Evolutionary conservation across 1,140 invertebrate genomes (phyloP), one percentile per base, ranked within the genome.

Genomic region (Drosophila ohnishii): DNA sequence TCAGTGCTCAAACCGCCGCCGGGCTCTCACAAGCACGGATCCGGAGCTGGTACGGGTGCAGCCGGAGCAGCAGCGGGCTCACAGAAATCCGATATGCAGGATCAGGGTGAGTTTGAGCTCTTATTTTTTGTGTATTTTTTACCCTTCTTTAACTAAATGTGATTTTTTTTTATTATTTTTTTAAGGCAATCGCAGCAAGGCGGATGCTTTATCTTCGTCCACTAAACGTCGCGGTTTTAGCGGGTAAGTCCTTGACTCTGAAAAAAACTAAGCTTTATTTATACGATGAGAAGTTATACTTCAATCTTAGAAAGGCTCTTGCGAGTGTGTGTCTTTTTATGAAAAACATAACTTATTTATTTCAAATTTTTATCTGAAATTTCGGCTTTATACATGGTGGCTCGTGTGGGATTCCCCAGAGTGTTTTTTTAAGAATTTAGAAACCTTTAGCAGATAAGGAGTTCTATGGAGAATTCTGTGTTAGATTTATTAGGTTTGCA

Each of bases 1-100:
- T 93, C 95, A 62, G 95, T 96, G 58, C 95, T 98, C 39, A 97
- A 97, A 92, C 93, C 93, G 55, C 96, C 96, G 79, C 96, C 96
- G 25, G 81, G 88, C 66, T 94, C 95, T 3, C 84, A 90, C 75
- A 92, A 90, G 60, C 77, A 74, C 57, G 80, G 72, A 64, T 78
- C 83, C 39, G 64, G 72, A 65, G 16, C 60, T 50, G 61, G 65
- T 60, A 39, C 60, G 32, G 48, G 34, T 35, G 42, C 55, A 44
- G 59, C 44, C 34, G 57, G 48, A 70, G n/a, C 75, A 62, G 59
- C 67, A 28, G 45, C 22, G 22, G 59, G 57, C 61, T 22, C 75
- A 59, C 69, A 88, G 55, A 90, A 91, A 59, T 55, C 77, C 57
- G 88, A 67, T 35, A 78, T 91, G 77, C 88, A 90, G 77, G 90